These are phyloP conservation scores for Clistopyga incitator DNA, from an alignment of 2,888 invertebrate species.

Conservation along the genomic window DNA sequence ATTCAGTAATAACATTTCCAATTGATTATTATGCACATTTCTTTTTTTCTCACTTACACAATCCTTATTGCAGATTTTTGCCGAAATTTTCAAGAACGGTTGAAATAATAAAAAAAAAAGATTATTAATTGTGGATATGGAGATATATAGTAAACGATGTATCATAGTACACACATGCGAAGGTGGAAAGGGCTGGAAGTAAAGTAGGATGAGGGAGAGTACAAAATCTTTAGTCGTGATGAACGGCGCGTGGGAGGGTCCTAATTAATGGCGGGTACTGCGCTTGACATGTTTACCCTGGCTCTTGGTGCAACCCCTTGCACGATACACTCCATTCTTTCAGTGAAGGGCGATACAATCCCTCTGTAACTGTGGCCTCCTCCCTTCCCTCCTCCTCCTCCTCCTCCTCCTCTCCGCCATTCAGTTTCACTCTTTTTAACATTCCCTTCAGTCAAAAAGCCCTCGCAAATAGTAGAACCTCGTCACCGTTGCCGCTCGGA, in stretches of 20 bases:
- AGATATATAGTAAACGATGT: conserved; percentile 8
- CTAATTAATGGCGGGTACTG: conserved; percentile 83
- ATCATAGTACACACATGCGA: conserved; percentile 11
- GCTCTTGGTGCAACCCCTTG: conserved; percentile 79
- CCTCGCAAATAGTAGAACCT: conserved; percentile 78
- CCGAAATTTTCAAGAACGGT: too few relatives aligned
- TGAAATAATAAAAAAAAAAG: not conserved
- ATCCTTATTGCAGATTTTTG: too few relatives aligned
- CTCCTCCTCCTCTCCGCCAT: conserved; percentile 10
- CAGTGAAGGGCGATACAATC: conserved; percentile 68
- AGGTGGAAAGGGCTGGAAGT: not conserved
- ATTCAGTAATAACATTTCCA: too few relatives aligned
- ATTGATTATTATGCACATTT: too few relatives aligned
- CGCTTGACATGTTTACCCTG: conserved; percentile 84
- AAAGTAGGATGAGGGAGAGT: conserved; percentile 26
- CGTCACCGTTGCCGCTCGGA: conserved; percentile 41
- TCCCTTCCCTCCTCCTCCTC: conserved; percentile 3
- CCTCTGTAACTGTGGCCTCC: conserved; percentile 54
- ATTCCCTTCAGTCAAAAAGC: conserved; percentile 73
- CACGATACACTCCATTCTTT: conserved; percentile 70
- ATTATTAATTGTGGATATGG: conserved; percentile 7
- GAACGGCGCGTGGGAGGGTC: conserved; percentile 72
- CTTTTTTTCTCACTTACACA: too few relatives aligned
- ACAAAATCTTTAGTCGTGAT: conserved; percentile 63
- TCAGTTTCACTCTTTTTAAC: conserved; percentile 24